phyloP scores from a whole-genome alignment of 2,113 vertebrate genomes.

The Mirza zaza region DNA sequence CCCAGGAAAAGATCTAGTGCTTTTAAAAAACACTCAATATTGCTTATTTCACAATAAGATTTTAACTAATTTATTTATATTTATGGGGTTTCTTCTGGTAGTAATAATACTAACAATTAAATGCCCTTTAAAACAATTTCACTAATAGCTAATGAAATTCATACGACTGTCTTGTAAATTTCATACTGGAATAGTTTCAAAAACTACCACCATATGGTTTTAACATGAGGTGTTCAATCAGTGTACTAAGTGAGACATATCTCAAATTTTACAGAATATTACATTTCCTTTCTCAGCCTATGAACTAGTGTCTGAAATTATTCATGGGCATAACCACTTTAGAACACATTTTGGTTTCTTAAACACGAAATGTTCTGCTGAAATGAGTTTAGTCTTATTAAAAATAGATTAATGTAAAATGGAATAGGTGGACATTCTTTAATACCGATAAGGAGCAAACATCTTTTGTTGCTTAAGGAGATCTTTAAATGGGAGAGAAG shows the following conservation, averaged over 20 bases:
- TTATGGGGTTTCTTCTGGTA: neutral
- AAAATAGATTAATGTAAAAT: slow-evolving; percentile 36
- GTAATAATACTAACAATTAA: neutral
- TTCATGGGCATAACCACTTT: neutral
- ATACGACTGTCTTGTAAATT: neutral
- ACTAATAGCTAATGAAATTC: neutral
- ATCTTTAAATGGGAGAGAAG: neutral
- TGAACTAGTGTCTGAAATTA: neutral
- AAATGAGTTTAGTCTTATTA: slow-evolving; percentile 34
- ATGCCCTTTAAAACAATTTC: neutral
- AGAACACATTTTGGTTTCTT: slow-evolving; percentile 15
- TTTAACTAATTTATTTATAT: slow-evolving; percentile 6
- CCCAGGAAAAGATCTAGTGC: neutral
- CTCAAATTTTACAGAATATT: neutral
- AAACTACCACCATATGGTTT: neutral
- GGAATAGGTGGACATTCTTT: neutral
- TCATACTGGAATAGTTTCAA: neutral
- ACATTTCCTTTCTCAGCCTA: neutral
- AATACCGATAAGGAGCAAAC: neutral
- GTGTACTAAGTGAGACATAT: slow-evolving; percentile 30
- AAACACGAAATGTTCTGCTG: neutral
- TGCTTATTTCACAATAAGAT: neutral
- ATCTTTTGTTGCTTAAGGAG: neutral
- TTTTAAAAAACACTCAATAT: neutral
- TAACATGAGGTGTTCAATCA: neutral